Evolutionary conservation across 1,140 invertebrate species (phyloP).

Genomic region (Lasaia peninsularis): DNA sequence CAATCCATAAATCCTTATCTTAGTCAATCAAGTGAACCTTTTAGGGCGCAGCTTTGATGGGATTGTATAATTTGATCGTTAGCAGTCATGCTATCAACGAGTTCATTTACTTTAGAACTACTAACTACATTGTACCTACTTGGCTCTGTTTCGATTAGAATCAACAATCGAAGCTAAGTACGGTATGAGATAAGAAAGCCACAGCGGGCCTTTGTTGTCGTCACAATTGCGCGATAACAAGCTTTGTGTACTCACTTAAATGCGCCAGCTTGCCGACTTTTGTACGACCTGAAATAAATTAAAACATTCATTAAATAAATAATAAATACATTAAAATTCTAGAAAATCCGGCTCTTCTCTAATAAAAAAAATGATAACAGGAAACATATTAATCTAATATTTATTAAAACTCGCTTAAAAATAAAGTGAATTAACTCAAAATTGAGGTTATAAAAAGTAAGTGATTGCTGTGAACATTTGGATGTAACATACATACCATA

Average conservation of each 20-base stretch:
- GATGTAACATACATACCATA: too few relatives aligned
- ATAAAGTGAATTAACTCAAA: too few relatives aligned
- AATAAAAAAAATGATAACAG: too few relatives aligned
- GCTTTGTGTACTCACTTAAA: conserved; percentile 54
- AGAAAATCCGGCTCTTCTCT: neutral
- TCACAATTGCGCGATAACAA: conserved; percentile 25
- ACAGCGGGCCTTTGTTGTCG: conserved; percentile 8
- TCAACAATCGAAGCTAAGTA: conserved; percentile 17
- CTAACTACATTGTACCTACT: neutral
- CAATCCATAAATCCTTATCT: neutral
- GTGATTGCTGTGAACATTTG: too few relatives aligned
- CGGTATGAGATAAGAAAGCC: conserved; percentile 22
- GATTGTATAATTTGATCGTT: neutral
- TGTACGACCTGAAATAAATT: conserved; percentile 51
- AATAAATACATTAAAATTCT: neutral
- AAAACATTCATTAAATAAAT: conserved; percentile 17
- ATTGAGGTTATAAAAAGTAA: too few relatives aligned
- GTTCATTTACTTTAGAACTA: conserved; percentile 7
- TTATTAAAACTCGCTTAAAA: too few relatives aligned
- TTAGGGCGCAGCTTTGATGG: neutral
- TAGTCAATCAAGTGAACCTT: neutral
- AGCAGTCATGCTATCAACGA: neutral
- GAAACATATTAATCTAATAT: too few relatives aligned
- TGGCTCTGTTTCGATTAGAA: conserved; percentile 2
- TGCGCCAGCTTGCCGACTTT: conserved; percentile 67